Conservation (phyloP, 1,140 invertebrate genomes). For the Orussus abietinus region DNA sequence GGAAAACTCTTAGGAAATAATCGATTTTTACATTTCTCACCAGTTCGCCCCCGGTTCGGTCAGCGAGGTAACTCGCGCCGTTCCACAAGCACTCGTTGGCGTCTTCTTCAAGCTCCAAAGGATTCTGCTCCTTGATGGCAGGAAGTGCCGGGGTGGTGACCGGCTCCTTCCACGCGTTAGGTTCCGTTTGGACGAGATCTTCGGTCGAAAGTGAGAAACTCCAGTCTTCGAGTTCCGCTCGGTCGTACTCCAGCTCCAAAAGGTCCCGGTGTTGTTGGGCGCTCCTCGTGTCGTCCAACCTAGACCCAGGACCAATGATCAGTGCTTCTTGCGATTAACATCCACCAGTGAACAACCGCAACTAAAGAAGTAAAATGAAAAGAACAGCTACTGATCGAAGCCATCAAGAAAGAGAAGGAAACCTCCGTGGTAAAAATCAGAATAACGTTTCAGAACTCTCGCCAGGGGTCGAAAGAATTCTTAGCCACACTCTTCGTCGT, state of each 20-base stretch:
- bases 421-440: no score
- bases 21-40: conserved; percentile 22
- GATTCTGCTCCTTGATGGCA: conserved; percentile 69
- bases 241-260: conserved; percentile 68
- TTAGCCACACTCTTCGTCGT: no score
- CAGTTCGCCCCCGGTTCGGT: conserved; percentile 53
- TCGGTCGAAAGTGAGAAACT: conserved; percentile 69
- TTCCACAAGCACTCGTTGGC: conserved; percentile 72
- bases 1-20: not conserved
- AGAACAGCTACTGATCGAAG: no score
- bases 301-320: no score
- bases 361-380: no score
- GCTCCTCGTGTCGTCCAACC: conserved; percentile 66
- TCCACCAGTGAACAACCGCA: no score
- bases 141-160: conserved; percentile 62
- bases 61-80: conserved; percentile 58
- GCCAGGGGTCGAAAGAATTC: no score
- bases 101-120: conserved; percentile 68
- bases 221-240: conserved; percentile 75
- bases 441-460: no score
- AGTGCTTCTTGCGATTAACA: no score
- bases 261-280: conserved; percentile 65
- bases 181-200: conserved; percentile 56
- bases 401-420: no score
- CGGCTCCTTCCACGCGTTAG: conserved; percentile 44